These are phyloP conservation scores for Pseudobourletiella spinata DNA, from an alignment of 1,140 invertebrate genomes.

Conservation along the genomic window DNA sequence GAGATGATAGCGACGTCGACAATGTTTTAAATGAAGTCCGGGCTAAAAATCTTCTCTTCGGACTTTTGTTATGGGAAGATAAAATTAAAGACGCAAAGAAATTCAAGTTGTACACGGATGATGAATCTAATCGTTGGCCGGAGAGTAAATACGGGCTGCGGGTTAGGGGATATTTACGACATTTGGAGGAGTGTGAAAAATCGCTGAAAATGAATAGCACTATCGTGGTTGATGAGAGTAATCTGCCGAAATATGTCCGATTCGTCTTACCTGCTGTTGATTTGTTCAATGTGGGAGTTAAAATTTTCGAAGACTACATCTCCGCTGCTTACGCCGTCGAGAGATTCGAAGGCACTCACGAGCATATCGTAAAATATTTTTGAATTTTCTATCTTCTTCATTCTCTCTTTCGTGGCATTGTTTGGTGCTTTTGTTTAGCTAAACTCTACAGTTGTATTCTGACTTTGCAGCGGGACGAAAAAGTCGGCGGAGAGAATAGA, in stretches of 20 bases:
- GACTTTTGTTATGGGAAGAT: conserved; percentile 10
- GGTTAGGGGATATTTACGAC: conserved; percentile 1
- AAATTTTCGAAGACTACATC: background rate
- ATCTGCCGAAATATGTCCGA: background rate
- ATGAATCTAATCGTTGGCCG: background rate
- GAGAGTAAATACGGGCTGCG: background rate
- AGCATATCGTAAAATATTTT: too few species aligned
- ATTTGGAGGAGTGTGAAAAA: conserved; percentile 18
- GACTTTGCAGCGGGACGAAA: background rate
- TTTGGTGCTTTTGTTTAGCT: too few species aligned
- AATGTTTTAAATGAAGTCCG: background rate
- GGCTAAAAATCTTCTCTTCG: conserved; percentile 13
- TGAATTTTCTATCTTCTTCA: too few species aligned
- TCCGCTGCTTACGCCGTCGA: background rate
- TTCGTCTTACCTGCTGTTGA: background rate
- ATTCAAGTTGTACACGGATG: conserved; percentile 15
- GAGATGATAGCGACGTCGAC: background rate
- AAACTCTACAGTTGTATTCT: too few species aligned
- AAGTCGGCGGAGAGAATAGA: background rate
- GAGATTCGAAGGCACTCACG: background rate
- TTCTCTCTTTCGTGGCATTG: too few species aligned
- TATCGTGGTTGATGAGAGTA: conserved; percentile 3
- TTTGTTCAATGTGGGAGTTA: background rate
- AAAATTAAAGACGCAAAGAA: background rate
- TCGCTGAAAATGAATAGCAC: background rate